Evolutionary conservation across 2,888 invertebrate genomes (phyloP).

Genomic region (Trachelus troglodyta): DNA sequence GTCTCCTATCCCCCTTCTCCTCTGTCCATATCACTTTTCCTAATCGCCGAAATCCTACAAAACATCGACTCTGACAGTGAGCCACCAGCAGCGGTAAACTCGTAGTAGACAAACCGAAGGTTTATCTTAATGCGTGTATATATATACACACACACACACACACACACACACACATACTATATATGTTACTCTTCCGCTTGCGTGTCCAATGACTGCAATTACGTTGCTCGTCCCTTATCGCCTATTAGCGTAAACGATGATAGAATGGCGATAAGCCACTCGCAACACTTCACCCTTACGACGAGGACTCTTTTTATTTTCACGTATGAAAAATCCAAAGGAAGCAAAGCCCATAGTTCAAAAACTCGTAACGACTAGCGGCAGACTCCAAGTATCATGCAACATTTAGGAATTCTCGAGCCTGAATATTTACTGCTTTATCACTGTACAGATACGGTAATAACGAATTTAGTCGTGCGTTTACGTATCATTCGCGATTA

Average conservation of each 20-base stretch:
- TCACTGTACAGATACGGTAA: neutral
- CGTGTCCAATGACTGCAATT: neutral
- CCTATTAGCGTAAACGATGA: neutral
- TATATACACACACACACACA: no score
- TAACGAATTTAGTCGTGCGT: neutral
- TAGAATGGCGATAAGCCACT: neutral
- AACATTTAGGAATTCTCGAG: slow-evolving; percentile 35
- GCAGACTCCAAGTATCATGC: slow-evolving; percentile 28
- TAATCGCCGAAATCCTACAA: neutral
- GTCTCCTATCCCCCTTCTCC: neutral
- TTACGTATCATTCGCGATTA: neutral
- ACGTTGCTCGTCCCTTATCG: neutral
- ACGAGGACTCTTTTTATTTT: neutral
- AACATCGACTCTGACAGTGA: neutral
- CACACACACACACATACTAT: no score
- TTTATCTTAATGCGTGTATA: neutral
- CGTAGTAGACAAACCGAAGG: neutral
- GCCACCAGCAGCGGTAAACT: slow-evolving; percentile 21
- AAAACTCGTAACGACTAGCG: slow-evolving; percentile 15
- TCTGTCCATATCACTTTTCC: slow-evolving; percentile 5
- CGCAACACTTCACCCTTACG: neutral
- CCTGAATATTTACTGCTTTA: slow-evolving; percentile 2
- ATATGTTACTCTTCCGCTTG: neutral
- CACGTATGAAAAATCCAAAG: neutral
- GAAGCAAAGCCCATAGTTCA: neutral